Evolutionary conservation across 1,140 invertebrate species (phyloP).

Genomic region (Trypoxylus dichotomus): DNA sequence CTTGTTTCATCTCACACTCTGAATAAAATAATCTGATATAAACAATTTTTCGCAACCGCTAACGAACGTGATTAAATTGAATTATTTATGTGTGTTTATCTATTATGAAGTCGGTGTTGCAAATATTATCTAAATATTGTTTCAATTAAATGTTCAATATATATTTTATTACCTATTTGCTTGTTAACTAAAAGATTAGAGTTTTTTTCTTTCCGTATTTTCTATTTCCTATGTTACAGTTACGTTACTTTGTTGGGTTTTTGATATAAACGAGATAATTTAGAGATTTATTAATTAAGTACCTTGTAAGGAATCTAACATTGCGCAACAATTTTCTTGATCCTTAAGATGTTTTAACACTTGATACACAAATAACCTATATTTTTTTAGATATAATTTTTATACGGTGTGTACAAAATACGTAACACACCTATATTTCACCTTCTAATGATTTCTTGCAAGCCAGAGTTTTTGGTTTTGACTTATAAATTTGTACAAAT

Average conservation of each 20-base stretch:
- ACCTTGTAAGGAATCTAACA: not conserved
- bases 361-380: too few relatives aligned
- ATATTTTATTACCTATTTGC: not conserved
- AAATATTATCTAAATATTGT: not conserved
- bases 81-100: not conserved
- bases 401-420: too few relatives aligned
- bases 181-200: not conserved
- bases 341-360: too few relatives aligned
- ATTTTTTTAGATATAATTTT: too few relatives aligned
- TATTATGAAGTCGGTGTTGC: not conserved
- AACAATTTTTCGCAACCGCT: not conserved
- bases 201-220: not conserved
- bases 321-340: too few relatives aligned
- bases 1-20: not conserved
- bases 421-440: too few relatives aligned
- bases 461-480: too few relatives aligned
- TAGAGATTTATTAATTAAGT: not conserved
- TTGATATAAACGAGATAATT: not conserved
- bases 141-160: not conserved
- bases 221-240: not conserved
- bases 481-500: too few relatives aligned
- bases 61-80: not conserved
- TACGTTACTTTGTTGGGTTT: not conserved
- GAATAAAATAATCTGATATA: constrained; percentile 4
- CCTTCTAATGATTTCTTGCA: too few relatives aligned